Evolutionary conservation across 1,140 invertebrate genomes (phyloP), one percentile per base, ranked within the genome.

Genomic region (Panonychus citri): DNA sequence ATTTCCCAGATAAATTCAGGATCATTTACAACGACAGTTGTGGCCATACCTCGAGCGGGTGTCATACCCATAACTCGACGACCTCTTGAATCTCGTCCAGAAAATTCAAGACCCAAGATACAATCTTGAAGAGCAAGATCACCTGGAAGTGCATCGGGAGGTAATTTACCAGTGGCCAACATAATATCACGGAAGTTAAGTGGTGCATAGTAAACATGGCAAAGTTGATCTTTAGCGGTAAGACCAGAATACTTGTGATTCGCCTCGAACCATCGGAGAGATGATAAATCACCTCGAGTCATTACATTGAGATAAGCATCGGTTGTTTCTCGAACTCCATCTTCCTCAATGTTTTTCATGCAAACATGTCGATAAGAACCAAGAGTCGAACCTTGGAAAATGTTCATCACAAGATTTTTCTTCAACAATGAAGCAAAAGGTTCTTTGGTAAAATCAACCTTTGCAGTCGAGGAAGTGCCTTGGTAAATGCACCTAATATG

Each of bases 301-400:
- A 90, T 64, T 3, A 87, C 80, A 69, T 96, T 95, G 12, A 96
- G 81, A 66, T 88, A 94, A 15, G 90, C 90, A 69, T 94, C 83
- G 63, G 85, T 80, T 28, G 85, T 66, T 26, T 63, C 59, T 19
- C 66, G 43, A 4, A n/a, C 52, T 42, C 4, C n/a, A 48, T 54
- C 54, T 46, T 58, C 56, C 34, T 56, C 55, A 21, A 55, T 66
- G 0, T 81, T 60, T 49, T 56, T 46, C 48, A 64, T 49, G 30
- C 13, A 65, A 8, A 81, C 65, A 24, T 62, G 57, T 19, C 62
- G 55, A 40, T 60, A 62, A 19, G 61, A 53, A n/a, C 62, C 62
- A 53, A 43, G 49, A 28, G 25, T 17, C 12, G 49, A 46, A 42
- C 56, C 39, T n/a, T 52, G 17, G 19, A 19, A 26, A 19, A 62